Evolutionary conservation across 2,888 invertebrate genomes (phyloP), one percentile per base, ranked within the genome.

Genomic region (Ichneumoninae sp.): DNA sequence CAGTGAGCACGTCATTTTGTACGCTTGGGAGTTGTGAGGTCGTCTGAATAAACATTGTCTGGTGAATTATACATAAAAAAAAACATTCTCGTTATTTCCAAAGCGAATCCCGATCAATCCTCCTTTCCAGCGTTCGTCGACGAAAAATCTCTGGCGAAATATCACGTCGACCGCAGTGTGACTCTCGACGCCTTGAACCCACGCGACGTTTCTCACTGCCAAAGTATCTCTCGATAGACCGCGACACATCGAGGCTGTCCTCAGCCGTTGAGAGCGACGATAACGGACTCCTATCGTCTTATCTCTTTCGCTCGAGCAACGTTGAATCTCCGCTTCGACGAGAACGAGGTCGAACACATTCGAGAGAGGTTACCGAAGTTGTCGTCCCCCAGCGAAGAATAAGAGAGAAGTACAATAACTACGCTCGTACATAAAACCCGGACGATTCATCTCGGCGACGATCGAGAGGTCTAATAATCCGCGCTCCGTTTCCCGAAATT

Each of bases 21-120:
- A 95, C 95, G 96, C 95, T 96, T 96, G 96, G 96, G 94, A 95
- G 95, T 96, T 96, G 96, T 96, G 96, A 96, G 96, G 96, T 96
- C 96, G 96, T 96, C 96, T 95, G 96, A 96, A 96, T 96, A 96
- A 96, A 95, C 94, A 94, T 94, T 94, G 95, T 95, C 95, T 95
- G 94, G 94, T 95, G 94, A 95, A 94, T 94, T 94, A 94, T 94
- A 94, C 91, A 92, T 90, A 95, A 95, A 95, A 95, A 95, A 94
- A 93, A 94, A 94, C 60, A 30, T 74, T 85, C 40, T 85, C 65
- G 50, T 84, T 84, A 84, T 85, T 85, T 76, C 36, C 40, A 22
- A 66, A 77, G 75, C 65, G 69, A 60, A 76, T 69, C 54, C 63
- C 10, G 33, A 13, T 30, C 52, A 30, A 68, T 69, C 80, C 74